Evolutionary conservation across 2,888 invertebrate species (phyloP).

Genomic region (Anthophora plumipes): DNA sequence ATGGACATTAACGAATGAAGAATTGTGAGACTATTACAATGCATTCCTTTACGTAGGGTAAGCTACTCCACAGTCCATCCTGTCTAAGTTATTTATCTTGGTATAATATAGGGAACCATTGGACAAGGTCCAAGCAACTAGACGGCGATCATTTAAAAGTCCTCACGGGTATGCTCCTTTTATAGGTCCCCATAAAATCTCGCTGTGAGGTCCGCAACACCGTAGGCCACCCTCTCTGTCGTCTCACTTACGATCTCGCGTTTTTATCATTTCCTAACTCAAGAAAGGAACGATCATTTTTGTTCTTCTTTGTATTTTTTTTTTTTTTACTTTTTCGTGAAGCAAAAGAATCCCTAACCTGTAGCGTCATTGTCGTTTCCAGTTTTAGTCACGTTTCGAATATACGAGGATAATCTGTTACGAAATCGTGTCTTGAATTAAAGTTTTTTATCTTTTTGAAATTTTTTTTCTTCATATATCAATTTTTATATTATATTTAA

Average conservation of each 20-base stretch:
- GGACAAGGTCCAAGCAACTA: conserved; percentile 62
- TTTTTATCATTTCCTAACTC: conserved; percentile 62
- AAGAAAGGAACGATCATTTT: conserved; percentile 54
- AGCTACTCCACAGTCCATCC: conserved; percentile 13
- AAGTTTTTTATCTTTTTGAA: no score
- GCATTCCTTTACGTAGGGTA: conserved; percentile 36
- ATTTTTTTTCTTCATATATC: no score
- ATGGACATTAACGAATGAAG: conserved; percentile 36
- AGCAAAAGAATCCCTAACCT: conserved; percentile 56
- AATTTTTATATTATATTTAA: no score
- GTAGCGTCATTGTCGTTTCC: conserved; percentile 47
- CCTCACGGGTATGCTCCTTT: conserved; percentile 70
- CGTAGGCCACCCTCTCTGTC: conserved; percentile 36
- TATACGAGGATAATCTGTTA: conserved; percentile 35
- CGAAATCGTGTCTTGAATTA: no score
- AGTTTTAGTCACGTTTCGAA: conserved; percentile 42
- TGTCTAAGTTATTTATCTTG: conserved; percentile 56
- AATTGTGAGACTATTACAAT: conserved; percentile 19
- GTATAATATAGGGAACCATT: conserved; percentile 62
- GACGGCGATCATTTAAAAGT: conserved; percentile 65
- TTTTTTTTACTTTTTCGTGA: conserved; percentile 53
- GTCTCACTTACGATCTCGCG: conserved; percentile 60
- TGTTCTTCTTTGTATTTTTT: no score
- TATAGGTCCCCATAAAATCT: conserved; percentile 77
- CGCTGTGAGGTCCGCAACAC: conserved; percentile 74